phyloP scores from a whole-genome alignment of 2,797 vertebrate genomes.

The Pipistrellus kuhlii region DNA sequence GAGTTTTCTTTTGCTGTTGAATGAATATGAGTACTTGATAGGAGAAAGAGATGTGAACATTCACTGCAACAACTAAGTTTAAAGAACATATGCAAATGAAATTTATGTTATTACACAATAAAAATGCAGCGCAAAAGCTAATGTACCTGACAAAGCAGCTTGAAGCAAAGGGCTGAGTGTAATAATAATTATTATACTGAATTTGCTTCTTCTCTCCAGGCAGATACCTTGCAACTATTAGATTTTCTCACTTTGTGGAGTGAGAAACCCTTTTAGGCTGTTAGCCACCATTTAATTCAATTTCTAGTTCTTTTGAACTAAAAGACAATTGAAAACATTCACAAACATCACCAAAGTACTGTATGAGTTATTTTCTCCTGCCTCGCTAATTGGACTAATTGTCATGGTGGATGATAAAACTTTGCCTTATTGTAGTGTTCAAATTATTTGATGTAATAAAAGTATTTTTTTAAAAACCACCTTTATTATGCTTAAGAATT shows the following conservation, averaged over 20 bases:
- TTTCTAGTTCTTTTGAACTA: slow-evolving; percentile 13
- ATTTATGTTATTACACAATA: slow-evolving; percentile 54
- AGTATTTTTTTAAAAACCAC: background rate
- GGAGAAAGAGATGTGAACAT: background rate
- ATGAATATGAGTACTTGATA: slow-evolving; percentile 39
- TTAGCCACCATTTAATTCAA: slow-evolving; percentile 30
- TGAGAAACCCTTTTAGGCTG: background rate
- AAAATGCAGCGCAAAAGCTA: slow-evolving; percentile 30
- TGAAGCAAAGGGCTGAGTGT: background rate
- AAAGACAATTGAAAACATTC: slow-evolving; percentile 36
- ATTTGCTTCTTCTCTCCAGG: background rate
- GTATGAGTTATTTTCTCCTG: background rate
- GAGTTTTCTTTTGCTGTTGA: slow-evolving; percentile 37
- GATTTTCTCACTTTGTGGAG: background rate
- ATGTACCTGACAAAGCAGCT: background rate
- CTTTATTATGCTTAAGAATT: slow-evolving; percentile 28
- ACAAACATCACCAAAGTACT: background rate
- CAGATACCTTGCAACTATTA: background rate
- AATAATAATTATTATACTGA: background rate
- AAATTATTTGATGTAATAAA: background rate
- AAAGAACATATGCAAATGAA: slow-evolving; percentile 43
- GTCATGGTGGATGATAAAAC: background rate
- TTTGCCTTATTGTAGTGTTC: background rate
- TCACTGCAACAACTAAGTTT: background rate
- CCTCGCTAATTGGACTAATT: background rate